Evolutionary conservation across 2,797 vertebrate genomes (phyloP), one percentile per base, ranked within the genome.

Genomic region (Coracias cyanogaster): DNA sequence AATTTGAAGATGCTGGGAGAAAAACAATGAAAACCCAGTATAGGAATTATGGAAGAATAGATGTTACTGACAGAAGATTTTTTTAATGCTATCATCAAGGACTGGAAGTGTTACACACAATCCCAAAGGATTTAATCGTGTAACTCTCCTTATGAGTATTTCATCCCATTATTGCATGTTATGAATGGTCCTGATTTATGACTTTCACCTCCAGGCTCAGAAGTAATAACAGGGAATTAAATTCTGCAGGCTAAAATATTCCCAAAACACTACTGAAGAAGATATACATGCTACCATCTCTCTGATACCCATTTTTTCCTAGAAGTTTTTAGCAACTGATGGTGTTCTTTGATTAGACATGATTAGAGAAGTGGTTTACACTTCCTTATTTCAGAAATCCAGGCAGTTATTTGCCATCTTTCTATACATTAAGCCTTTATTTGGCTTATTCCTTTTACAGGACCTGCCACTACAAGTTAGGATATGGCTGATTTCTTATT

Each of bases 201-300:
- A 94, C 74, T 95, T 95, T 95, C 35, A 73, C 90, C 81, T 94
- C 73, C 41, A 76, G 51, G 57, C 83, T 90, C 74, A 78, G 90
- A 93, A 93, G 92, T 94, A 97, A 97, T 96, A 95, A 96, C 74
- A 94, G 67, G 48, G 85, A 94, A 94, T 96, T 95, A 92, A 97
- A 94, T 89, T 93, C 83, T 92, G 57, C 61, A 69, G 88, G 74
- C 81, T 92, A 85, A 89, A 87, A 80, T 94, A 93, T 82, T 95
- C 92, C 94, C 93, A 33, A 82, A 90, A 67, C 74, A 33, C 74
- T 48, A 52, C 88, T 95, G 88, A 94, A 8, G 4, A 94, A 90
- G 91, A 70, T 31, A 91, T 49, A 37, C 41, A 7, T 88, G 48
- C 76, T 73, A 45, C 77, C 48, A 49, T 81, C 49, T 82, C 31